These are phyloP conservation scores for Dryobota labecula DNA, from an alignment of 2,888 invertebrate genomes.

Conservation along the genomic window DNA sequence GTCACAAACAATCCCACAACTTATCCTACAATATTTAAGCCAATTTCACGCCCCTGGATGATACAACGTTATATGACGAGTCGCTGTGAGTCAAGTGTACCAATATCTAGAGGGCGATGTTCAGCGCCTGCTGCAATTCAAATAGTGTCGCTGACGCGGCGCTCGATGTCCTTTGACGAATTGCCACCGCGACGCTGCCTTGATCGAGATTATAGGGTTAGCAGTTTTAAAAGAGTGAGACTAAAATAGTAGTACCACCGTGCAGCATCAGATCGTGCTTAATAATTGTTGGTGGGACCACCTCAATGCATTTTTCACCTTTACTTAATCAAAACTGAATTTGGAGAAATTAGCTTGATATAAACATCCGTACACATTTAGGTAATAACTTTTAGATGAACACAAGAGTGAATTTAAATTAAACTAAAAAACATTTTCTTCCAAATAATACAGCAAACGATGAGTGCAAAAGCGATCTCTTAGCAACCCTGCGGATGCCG, in stretches of 20 bases:
- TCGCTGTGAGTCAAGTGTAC: constrained; percentile 1
- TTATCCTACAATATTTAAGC: background rate
- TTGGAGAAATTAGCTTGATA: background rate
- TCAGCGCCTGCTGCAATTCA: constrained; percentile 50
- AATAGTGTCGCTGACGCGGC: constrained; percentile 51
- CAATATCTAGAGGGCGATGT: constrained; percentile 25
- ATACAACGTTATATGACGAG: background rate
- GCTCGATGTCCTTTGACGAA: constrained; percentile 51
- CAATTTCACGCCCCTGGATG: background rate
- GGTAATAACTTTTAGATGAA: background rate
- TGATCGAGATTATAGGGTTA: constrained; percentile 31
- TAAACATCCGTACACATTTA: background rate
- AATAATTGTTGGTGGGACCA: background rate
- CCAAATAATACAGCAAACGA: constrained; percentile 25
- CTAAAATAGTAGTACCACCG: background rate
- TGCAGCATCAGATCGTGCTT: background rate
- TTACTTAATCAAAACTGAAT: background rate
- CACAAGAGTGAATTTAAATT: background rate
- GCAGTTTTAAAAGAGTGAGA: background rate
- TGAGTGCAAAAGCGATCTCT: constrained; percentile 21
- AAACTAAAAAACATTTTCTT: constrained; percentile 9
- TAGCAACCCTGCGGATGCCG: constrained; percentile 48
- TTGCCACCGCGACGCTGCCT: constrained; percentile 7
- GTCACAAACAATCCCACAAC: background rate
- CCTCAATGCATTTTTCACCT: background rate